Evolutionary conservation across 2,113 vertebrate genomes (phyloP).

Genomic region (Solea senegalensis): DNA sequence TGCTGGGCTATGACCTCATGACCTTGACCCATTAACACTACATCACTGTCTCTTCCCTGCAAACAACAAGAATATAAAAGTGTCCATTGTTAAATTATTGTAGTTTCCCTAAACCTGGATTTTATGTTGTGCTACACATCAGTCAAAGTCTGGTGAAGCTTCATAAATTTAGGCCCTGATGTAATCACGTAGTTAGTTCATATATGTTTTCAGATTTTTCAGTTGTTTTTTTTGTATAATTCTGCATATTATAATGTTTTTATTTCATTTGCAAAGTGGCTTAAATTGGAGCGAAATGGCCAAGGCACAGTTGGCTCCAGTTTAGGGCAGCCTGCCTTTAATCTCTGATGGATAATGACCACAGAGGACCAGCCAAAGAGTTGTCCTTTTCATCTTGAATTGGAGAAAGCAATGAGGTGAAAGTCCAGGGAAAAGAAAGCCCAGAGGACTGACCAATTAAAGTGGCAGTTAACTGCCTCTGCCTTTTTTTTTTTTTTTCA

Average conservation of each 20-base stretch:
- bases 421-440: slow-evolving; percentile 55
- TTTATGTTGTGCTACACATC: not conserved
- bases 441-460: slow-evolving; percentile 34
- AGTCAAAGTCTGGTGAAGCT: not conserved
- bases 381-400: slow-evolving; percentile 30
- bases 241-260: not conserved
- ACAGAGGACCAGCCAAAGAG: slow-evolving; percentile 9
- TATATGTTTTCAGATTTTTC: not conserved
- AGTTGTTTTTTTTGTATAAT: not conserved
- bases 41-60: not conserved
- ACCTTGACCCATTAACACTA: not conserved
- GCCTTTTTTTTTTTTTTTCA: slow-evolving; percentile 2
- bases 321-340: not conserved
- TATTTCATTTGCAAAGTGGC: not conserved
- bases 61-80: not conserved
- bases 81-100: not conserved
- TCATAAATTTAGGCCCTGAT: not conserved
- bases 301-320: not conserved
- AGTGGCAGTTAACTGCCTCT: slow-evolving; percentile 22
- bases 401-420: slow-evolving; percentile 29
- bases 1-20: not conserved
- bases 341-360: slow-evolving; percentile 7
- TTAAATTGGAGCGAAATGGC: not conserved
- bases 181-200: not conserved
- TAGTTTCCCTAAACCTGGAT: slow-evolving; percentile 2